Percentiles rank a stretch among this genome's conserved stretches.
Evolutionary conservation across 2,888 invertebrate genomes (phyloP).

Genomic region (Pyrrhosoma nymphula): DNA sequence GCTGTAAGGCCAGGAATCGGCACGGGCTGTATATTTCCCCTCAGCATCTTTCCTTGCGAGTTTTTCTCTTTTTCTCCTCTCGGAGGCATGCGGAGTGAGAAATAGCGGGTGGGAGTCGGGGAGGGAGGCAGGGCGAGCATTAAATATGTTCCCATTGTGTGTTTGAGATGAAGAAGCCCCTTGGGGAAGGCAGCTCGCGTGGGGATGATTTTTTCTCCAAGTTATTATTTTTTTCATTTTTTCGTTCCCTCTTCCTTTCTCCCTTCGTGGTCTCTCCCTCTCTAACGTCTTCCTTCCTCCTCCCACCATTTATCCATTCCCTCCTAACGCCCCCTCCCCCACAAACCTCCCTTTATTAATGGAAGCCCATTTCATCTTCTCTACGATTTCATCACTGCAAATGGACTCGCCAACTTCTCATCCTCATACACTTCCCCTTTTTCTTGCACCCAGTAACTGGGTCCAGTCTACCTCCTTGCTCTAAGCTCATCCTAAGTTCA

Average conservation of each 20-base stretch:
- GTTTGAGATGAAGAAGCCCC: conserved; percentile 15
- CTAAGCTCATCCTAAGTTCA: not conserved
- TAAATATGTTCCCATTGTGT: conserved; percentile 16
- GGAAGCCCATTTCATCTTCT: conserved; percentile 55
- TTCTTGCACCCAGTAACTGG: not conserved
- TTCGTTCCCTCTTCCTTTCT: not conserved
- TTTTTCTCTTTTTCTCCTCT: not conserved
- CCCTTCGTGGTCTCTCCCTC: not conserved
- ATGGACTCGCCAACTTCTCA: conserved; percentile 52
- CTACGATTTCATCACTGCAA: conserved; percentile 67
- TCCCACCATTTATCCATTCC: not conserved
- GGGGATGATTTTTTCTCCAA: not conserved
- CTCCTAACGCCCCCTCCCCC: not conserved
- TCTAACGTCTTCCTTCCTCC: not conserved
- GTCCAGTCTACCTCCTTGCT: not conserved
- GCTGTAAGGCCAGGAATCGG: not conserved
- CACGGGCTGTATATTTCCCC: conserved; percentile 14
- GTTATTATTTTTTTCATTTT: not conserved
- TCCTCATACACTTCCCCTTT: not conserved
- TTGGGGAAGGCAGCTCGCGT: not conserved
- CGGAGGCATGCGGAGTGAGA: not conserved
- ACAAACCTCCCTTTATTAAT: conserved; percentile 25
- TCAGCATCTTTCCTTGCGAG: not conserved
- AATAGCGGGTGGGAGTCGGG: not conserved
- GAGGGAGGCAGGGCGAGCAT: not conserved